Base-by-base conservation (phyloP, 1,140 invertebrate species). In the Cydia splendana region DNA sequence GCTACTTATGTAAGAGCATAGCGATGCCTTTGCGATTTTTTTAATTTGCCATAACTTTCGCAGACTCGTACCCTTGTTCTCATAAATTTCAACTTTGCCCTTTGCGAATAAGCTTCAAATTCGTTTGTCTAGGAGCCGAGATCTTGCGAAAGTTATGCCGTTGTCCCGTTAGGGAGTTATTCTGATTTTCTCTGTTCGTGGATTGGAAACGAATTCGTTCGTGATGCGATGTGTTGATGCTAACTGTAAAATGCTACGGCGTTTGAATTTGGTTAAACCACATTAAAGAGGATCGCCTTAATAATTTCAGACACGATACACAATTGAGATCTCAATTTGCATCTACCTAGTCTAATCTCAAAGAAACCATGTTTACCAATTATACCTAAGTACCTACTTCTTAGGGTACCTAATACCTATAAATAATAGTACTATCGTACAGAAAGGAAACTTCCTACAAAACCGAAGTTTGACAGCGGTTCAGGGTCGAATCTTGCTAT, bases 1-100 rank as follows among this genome's bases (percentile, higher is more conserved):
- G 57, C 57, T 24, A 62, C 57, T 62, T 62, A 24, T 62, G 57
- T 62, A 62, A 62, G 57, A 62, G 57, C 57, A 24, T 12, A 62
- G 57, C 57, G 57, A 62, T 62, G 57, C 57, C 57, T 62, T 62
- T 62, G 57, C 57, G 57, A 62, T 62, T 62, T 62, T 53, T 62
- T 62, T 2, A 7, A 24, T 53, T 53, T 62, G 2, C n/a, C 57
- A 62, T 62, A 62, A 62, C 57, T 62, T 62, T 62, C 20, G 57
- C 57, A 62, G 18, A 6, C 57, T 62, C 57, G 15, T 62, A 57
- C 6, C 18, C 7, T 62, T 20, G 4, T 57, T n/a, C 6, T 24
- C 9, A 24, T 18, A 18, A 53, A 13, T 53, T 53, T 18, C 15
- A 18, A 53, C 51, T 53, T 62, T 62, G 57, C 57, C 57, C 20